Percentiles rank a stretch among this genome's conserved stretches.
phyloP scores from a whole-genome alignment of 2,888 invertebrate genomes.

The Cantharis rufa region DNA sequence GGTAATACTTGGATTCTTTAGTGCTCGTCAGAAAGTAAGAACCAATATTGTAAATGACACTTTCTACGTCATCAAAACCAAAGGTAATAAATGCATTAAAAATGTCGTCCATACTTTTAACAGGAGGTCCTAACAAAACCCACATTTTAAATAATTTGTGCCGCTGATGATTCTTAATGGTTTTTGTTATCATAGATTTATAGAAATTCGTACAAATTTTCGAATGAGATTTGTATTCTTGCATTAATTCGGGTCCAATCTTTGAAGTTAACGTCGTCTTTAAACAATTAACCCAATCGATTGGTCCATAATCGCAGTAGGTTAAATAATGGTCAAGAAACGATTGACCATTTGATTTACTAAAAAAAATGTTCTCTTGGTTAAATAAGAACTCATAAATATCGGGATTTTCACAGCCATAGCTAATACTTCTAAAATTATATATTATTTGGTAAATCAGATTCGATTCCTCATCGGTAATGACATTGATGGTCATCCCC shows the following conservation, averaged over 20 bases:
- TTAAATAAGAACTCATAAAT: neutral
- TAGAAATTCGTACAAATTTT: neutral
- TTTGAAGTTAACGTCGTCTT: neutral
- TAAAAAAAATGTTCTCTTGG: neutral
- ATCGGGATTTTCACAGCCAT: neutral
- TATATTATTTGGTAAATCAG: neutral
- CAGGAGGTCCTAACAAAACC: neutral
- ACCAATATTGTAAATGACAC: neutral
- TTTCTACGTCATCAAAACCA: neutral
- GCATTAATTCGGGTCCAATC: neutral
- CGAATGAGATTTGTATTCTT: neutral
- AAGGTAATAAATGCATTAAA: neutral
- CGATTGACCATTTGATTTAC: neutral
- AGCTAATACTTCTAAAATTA: neutral
- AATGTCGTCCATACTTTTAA: neutral
- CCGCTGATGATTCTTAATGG: neutral
- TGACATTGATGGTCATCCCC: neutral
- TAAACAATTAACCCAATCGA: neutral
- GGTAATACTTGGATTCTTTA: neutral
- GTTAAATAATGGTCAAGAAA: neutral
- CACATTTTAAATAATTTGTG: neutral
- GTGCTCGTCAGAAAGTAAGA: neutral
- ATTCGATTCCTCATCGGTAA: neutral
- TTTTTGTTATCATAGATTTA: neutral
- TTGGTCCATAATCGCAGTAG: neutral